Evolutionary conservation across 2,113 vertebrate species (phyloP).

Genomic region (Tretioscincus oriximinensis): DNA sequence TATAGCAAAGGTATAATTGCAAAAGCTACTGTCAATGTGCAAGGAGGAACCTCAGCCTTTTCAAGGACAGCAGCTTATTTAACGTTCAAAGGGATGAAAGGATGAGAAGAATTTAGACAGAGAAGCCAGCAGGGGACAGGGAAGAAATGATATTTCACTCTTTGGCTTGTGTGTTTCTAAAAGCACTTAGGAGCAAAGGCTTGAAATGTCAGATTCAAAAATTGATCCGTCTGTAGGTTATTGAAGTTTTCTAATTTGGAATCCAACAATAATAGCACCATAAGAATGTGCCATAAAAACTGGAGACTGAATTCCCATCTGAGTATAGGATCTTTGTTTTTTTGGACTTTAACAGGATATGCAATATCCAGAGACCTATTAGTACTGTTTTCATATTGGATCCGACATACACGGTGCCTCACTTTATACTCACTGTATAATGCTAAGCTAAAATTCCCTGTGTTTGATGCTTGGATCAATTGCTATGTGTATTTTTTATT

Average conservation of each 20-base stretch:
- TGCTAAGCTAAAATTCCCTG: neutral
- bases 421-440: neutral
- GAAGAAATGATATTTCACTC: neutral
- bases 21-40: neutral
- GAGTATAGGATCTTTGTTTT: neutral
- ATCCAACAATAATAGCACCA: neutral
- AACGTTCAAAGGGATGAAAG: neutral
- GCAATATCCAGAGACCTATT: neutral
- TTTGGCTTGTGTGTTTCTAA: neutral
- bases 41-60: neutral
- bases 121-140: neutral
- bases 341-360: neutral
- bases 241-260: neutral
- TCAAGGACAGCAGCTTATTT: neutral
- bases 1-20: neutral
- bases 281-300: neutral
- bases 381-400: neutral
- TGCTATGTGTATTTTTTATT: no score
- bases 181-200: conserved; percentile 3
- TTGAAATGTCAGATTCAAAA: neutral
- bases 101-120: neutral
- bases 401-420: neutral
- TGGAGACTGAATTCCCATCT: neutral
- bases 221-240: neutral
- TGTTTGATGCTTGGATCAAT: neutral